A percentile compares a stretch with the other conserved stretches of the same genome.
Evolutionary conservation across 2,113 vertebrate species (phyloP).

Genomic region (Furnarius figulus): DNA sequence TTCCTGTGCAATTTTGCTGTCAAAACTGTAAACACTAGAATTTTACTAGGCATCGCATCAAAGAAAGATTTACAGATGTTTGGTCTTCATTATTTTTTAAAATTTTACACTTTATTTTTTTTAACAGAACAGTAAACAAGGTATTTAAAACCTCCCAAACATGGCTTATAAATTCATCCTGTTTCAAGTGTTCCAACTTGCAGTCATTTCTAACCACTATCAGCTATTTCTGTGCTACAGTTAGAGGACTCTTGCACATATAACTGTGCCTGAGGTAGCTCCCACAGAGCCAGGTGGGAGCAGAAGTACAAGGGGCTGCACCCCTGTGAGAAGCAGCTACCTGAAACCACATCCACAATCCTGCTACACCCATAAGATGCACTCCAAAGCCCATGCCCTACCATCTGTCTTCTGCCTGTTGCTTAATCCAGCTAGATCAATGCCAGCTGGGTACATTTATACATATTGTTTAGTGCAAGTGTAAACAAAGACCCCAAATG

Average conservation of each 20-base stretch:
- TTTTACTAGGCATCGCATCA: not conserved
- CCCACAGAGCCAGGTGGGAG: not conserved
- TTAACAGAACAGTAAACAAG: not conserved
- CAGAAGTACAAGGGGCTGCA: not conserved
- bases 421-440: not conserved
- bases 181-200: not conserved
- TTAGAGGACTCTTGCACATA: not conserved
- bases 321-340: not conserved
- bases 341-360: not conserved
- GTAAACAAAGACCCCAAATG: not conserved
- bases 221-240: not conserved
- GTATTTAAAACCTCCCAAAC: not conserved
- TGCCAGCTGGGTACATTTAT: not conserved
- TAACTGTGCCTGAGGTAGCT: rapidly evolving
- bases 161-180: not conserved
- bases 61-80: not conserved
- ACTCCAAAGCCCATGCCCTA: rapidly evolving
- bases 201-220: not conserved
- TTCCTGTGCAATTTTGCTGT: not conserved
- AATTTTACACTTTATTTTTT: not conserved
- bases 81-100: not conserved
- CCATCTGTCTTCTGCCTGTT: not conserved
- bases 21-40: not conserved
- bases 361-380: not conserved
- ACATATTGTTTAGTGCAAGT: not conserved